A percentile compares a stretch with the other conserved stretches of the same genome.
These are phyloP conservation scores for Phocoena phocoena DNA, from an alignment of 2,113 vertebrate species.

Conservation along the genomic window DNA sequence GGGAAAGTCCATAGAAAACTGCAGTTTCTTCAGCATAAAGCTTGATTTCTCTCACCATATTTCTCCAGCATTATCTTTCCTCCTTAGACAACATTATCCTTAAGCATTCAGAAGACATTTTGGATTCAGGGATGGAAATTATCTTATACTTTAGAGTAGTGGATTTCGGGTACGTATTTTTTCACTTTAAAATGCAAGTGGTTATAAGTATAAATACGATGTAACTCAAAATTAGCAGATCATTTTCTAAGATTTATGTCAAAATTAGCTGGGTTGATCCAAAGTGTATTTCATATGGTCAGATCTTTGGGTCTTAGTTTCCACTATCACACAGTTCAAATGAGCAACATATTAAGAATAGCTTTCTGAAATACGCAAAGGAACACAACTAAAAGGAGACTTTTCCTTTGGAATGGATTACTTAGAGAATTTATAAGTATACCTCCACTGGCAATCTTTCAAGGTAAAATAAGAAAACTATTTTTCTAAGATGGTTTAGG, in stretches of 20 bases:
- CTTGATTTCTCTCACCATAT: background rate
- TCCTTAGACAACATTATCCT: background rate
- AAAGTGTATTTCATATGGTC: background rate
- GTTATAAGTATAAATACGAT: background rate
- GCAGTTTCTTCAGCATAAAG: background rate
- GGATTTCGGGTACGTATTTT: background rate
- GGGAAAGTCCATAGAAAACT: background rate
- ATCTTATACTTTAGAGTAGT: background rate
- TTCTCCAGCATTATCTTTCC: background rate
- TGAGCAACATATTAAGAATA: background rate
- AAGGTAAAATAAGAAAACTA: slow-evolving; percentile 25
- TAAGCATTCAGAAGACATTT: slow-evolving; percentile 41
- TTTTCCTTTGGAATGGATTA: background rate
- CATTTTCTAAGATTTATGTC: background rate
- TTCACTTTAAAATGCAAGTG: slow-evolving; percentile 30
- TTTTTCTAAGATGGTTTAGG: background rate
- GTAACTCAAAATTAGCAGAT: slow-evolving; percentile 21
- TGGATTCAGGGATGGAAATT: slow-evolving; percentile 32
- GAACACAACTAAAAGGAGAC: slow-evolving; percentile 1
- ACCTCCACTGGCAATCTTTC: background rate
- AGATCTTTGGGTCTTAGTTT: background rate
- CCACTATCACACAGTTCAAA: background rate
- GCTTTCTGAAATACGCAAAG: background rate
- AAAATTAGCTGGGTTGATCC: background rate
- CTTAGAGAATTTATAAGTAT: background rate